Percentiles rank a stretch among this genome's conserved stretches.
These are phyloP conservation scores for Erithacus rubecula DNA, from an alignment of 2,797 vertebrate species.

Conservation along the genomic window DNA sequence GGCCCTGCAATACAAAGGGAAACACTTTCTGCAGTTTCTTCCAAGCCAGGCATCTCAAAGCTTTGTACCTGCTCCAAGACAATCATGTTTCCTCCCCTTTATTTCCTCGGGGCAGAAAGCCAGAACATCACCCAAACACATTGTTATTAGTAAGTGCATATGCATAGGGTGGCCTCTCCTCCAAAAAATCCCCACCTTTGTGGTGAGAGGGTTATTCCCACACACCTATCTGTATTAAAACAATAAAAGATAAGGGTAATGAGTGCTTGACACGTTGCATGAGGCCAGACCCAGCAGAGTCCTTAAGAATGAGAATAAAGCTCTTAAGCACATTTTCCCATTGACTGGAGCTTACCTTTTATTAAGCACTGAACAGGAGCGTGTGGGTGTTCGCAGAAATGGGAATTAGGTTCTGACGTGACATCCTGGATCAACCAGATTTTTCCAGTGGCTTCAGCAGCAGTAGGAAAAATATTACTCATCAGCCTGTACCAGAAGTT, in stretches of 20 bases:
- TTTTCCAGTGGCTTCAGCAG: slow-evolving; percentile 53
- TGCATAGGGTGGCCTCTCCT: neutral
- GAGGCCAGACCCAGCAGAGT: neutral
- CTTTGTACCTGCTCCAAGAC: neutral
- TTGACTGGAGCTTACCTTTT: slow-evolving; percentile 48
- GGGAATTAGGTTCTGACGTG: slow-evolving; percentile 38
- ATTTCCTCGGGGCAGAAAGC: neutral
- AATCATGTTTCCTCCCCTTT: slow-evolving; percentile 2
- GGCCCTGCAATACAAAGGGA: slow-evolving; percentile 30
- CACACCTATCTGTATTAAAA: neutral
- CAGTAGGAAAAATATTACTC: neutral
- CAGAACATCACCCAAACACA: neutral
- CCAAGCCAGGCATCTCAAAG: neutral
- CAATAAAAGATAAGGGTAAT: neutral
- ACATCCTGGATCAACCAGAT: slow-evolving; percentile 32
- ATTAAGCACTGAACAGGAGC: neutral
- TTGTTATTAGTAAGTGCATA: neutral
- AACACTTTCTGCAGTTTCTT: slow-evolving; percentile 12
- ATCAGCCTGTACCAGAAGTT: neutral
- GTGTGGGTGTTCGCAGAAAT: neutral
- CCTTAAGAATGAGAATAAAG: slow-evolving; percentile 39
- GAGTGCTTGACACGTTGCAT: neutral
- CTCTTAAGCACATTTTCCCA: slow-evolving; percentile 56
- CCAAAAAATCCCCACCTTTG: neutral
- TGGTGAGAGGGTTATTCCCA: neutral